These are phyloP conservation scores for Plebejus argus DNA, from an alignment of 2,888 invertebrate species.

Conservation along the genomic window DNA sequence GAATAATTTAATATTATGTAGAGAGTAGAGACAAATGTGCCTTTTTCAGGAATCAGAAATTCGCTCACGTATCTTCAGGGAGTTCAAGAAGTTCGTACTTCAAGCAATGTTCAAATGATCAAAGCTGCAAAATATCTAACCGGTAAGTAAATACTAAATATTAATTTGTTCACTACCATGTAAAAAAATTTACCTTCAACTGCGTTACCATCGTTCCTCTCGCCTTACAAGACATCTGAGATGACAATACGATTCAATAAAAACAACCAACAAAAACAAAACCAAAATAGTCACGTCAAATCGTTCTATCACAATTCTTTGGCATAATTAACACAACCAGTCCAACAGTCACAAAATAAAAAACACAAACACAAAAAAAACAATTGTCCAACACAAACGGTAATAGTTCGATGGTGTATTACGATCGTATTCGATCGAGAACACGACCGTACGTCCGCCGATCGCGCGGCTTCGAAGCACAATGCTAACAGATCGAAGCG, in stretches of 20 bases:
- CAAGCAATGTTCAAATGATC: neutral
- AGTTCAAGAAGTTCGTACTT: neutral
- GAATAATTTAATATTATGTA: neutral
- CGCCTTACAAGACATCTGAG: slow-evolving; percentile 69
- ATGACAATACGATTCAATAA: slow-evolving; percentile 53
- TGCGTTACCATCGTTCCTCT: slow-evolving; percentile 76
- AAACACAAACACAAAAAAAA: slow-evolving; percentile 54
- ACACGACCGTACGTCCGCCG: slow-evolving; percentile 62
- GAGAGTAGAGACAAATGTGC: neutral
- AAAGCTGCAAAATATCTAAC: neutral
- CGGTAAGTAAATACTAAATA: neutral
- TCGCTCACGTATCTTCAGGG: neutral
- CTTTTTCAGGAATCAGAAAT: neutral
- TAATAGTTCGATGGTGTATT: slow-evolving; percentile 51
- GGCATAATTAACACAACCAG: slow-evolving; percentile 62
- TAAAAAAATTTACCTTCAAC: slow-evolving; percentile 61
- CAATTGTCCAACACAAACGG: slow-evolving; percentile 57
- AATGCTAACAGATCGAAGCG: slow-evolving; percentile 80
- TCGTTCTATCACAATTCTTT: slow-evolving; percentile 71
- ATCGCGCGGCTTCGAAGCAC: slow-evolving; percentile 69
- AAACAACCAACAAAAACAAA: slow-evolving; percentile 54
- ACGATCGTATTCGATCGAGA: slow-evolving; percentile 61
- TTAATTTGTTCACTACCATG: neutral
- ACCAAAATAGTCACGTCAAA: slow-evolving; percentile 60
- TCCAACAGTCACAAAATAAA: slow-evolving; percentile 55